Evolutionary conservation across 2,888 invertebrate genomes (phyloP).

Genomic region (Drosophila leonis): DNA sequence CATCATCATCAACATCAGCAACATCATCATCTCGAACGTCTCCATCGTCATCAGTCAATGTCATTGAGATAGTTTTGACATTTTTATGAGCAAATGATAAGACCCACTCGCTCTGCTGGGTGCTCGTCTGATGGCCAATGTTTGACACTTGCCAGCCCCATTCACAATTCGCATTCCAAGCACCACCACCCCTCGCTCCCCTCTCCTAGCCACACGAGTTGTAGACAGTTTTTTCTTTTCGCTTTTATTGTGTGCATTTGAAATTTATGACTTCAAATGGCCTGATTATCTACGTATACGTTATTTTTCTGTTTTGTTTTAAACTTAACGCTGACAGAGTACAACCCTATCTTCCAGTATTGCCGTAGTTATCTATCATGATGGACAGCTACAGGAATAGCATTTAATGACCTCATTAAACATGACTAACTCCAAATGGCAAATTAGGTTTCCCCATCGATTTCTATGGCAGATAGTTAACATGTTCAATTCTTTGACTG

Average conservation of each 20-base stretch:
- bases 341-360: slow-evolving; percentile 27
- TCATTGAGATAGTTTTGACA: slow-evolving; percentile 80
- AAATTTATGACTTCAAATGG: slow-evolving; percentile 61
- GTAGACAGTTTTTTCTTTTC: slow-evolving; percentile 33
- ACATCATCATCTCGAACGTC: slow-evolving; percentile 32
- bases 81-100: slow-evolving; percentile 82
- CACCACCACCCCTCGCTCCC: no score
- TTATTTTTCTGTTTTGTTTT: slow-evolving; percentile 24
- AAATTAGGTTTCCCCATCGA: slow-evolving; percentile 1
- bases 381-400: slow-evolving; percentile 16
- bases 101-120: slow-evolving; percentile 66
- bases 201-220: slow-evolving; percentile 10
- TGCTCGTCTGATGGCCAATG: slow-evolving; percentile 73
- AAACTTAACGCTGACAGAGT: slow-evolving; percentile 61
- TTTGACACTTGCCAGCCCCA: slow-evolving; percentile 75
- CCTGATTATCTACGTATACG: slow-evolving; percentile 45
- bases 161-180: slow-evolving; percentile 32
- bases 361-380: slow-evolving; percentile 40
- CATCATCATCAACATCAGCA: slow-evolving; percentile 21
- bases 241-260: slow-evolving; percentile 38
- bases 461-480: not conserved
- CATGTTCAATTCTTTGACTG: not conserved
- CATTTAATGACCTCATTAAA: slow-evolving; percentile 3
- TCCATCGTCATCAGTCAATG: slow-evolving; percentile 77
- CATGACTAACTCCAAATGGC: slow-evolving; percentile 2